Evolutionary conservation across 2,888 invertebrate genomes (phyloP), one percentile per base, ranked within the genome.

Genomic region (Drosophila falleni): DNA sequence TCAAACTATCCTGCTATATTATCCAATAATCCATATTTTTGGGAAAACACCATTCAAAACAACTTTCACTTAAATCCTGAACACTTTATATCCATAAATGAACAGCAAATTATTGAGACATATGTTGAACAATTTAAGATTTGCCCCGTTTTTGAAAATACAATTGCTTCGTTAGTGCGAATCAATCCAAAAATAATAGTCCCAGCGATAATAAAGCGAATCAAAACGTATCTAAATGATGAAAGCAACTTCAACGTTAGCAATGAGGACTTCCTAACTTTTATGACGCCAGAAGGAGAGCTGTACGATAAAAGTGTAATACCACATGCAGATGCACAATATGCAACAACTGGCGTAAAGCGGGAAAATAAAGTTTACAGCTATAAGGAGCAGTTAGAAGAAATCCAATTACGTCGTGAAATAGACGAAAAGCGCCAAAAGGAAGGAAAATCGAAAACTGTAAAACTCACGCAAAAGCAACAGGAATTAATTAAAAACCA

Each of bases 351-450:
- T 15, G 91, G 99, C 87, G 94, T 99, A 91, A 98, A 97, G 92
- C 94, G 98, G 15, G 99, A 99, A 92, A 99, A 98, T 92, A 99
- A 98, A 93, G 97, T 96, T 2, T 99, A 99, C 92, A 98, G 98
- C 72, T 98, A 97, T 92, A 97, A 98, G 91, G 99, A 99, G 72
- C 99, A 99, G 92, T 94, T 98, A 89, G 99, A 98, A 89, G 99
- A 99, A 92, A 92, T 98, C 79, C 97, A 98, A 90, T 93, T 99
- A 59, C 94, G 97, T n/a, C 95, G 97, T 70, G 98, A 99, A 93
- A 93, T 98, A 19, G 98, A 98, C 82, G 98, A 98, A 83, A 98
- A 98, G 92, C 95, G 95, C 59, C 95, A 95, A 31, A 95, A 94
- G 66, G 96, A 97, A 86, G 97, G 97, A 0, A 97, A 96, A 91